A percentile compares a stretch with the other conserved stretches of the same genome.
These are phyloP conservation scores for Falcunculus frontatus DNA, from an alignment of 2,113 vertebrate species.

Conservation along the genomic window DNA sequence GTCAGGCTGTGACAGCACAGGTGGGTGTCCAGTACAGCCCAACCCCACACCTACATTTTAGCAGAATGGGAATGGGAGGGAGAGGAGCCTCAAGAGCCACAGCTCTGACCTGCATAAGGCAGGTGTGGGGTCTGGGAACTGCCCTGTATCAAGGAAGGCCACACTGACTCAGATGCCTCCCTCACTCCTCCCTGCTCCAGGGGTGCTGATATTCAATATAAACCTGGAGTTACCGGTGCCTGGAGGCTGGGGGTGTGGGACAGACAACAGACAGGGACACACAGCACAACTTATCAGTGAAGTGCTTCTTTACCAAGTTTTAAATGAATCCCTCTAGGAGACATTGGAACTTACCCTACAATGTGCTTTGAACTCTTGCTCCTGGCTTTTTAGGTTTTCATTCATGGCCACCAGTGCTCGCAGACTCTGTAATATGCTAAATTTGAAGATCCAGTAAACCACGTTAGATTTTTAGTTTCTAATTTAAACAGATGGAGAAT, in stretches of 20 bases:
- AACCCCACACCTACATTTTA: neutral
- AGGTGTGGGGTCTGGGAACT: neutral
- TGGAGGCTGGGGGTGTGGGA: neutral
- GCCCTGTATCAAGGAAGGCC: neutral
- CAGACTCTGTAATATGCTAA: conserved; percentile 85
- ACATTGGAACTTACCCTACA: conserved; percentile 82
- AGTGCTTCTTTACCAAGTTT: neutral
- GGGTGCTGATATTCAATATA: neutral
- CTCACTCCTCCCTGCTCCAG: neutral
- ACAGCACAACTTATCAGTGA: neutral
- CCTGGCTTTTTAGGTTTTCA: conserved; percentile 91
- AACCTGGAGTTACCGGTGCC: neutral
- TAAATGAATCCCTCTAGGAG: neutral
- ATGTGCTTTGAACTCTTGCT: conserved; percentile 91
- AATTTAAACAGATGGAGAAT: neutral
- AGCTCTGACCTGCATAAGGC: neutral
- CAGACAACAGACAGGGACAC: neutral
- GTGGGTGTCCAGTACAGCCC: neutral
- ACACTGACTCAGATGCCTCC: neutral
- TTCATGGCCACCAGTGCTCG: conserved; percentile 89
- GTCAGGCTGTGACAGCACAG: neutral
- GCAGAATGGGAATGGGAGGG: neutral
- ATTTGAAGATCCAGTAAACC: neutral
- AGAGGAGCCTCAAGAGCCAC: neutral
- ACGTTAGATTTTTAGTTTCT: neutral